Conservation (phyloP, 1,140 invertebrate species). For the Lepidurus packardi region DNA sequence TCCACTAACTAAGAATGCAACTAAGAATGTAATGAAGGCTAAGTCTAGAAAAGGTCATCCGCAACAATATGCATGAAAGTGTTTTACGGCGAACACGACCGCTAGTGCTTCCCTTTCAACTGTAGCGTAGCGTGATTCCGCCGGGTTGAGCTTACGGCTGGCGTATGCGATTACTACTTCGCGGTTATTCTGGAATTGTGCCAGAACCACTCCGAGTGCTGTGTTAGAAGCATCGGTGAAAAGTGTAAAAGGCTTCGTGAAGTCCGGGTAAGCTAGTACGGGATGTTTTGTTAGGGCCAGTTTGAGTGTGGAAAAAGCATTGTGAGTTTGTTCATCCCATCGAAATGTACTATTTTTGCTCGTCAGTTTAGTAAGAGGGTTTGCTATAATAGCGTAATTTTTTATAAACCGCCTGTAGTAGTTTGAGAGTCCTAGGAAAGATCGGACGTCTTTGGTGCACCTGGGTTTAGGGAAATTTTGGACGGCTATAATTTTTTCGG, state of each 20-base stretch:
- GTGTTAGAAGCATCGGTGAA: constrained; percentile 27
- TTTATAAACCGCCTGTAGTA: constrained; percentile 45
- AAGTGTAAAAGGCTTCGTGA: constrained; percentile 38
- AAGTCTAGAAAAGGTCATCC: too few species aligned
- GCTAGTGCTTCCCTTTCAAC: not conserved
- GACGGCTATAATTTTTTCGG: constrained; percentile 43
- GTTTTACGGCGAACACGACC: not conserved
- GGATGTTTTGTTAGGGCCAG: constrained; percentile 36
- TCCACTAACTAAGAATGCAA: too few species aligned
- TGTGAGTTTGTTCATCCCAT: constrained; percentile 41
- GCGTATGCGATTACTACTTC: not conserved
- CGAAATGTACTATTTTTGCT: constrained; percentile 41
- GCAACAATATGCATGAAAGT: not conserved
- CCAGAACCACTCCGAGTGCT: not conserved
- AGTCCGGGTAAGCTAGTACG: constrained; percentile 41
- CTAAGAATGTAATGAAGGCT: too few species aligned
- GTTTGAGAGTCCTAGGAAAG: constrained; percentile 44
- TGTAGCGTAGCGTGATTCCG: not conserved
- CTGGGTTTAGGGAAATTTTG: constrained; percentile 39
- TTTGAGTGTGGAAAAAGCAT: constrained; percentile 37
- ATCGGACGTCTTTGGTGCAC: constrained; percentile 40
- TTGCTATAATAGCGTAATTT: constrained; percentile 42
- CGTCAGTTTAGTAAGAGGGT: constrained; percentile 43
- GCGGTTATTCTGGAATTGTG: not conserved
- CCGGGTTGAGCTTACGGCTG: constrained; percentile 3